Percentiles rank a stretch among this genome's conserved stretches.
Conservation (phyloP, 2,797 vertebrate genomes). For the Malurus splendens region DNA sequence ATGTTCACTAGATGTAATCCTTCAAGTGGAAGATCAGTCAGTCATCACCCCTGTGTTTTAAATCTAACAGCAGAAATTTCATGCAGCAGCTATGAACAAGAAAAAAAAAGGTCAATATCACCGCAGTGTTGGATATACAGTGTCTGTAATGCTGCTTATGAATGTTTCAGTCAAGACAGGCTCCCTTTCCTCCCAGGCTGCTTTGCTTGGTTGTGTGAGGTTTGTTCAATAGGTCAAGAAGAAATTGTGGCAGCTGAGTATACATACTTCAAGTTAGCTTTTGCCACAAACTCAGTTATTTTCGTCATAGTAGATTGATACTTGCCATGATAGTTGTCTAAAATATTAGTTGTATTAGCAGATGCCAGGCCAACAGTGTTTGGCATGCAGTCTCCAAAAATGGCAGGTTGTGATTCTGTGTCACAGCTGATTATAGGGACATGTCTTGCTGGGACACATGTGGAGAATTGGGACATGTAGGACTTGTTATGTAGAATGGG, state of each 20-base stretch:
- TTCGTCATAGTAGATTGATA: neutral
- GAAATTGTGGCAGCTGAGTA: neutral
- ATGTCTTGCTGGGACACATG: neutral
- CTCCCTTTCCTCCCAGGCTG: neutral
- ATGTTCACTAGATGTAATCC: neutral
- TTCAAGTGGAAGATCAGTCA: neutral
- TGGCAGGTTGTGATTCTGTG: neutral
- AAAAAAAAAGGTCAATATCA: rapidly evolving
- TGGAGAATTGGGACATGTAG: rapidly evolving
- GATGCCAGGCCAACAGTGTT: neutral
- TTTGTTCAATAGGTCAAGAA: neutral
- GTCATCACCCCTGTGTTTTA: rapidly evolving
- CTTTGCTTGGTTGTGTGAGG: neutral
- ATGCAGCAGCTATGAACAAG: neutral
- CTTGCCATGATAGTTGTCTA: neutral
- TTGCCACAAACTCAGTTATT: neutral
- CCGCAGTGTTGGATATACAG: neutral
- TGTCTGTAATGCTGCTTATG: neutral
- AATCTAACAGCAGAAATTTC: neutral
- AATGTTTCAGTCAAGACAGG: neutral
- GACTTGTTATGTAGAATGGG: neutral
- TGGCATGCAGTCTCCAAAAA: neutral
- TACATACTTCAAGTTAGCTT: neutral
- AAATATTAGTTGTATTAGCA: neutral
- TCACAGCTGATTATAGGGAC: neutral